A percentile compares a stretch with the other conserved stretches of the same genome.
phyloP scores from a whole-genome alignment of 2,797 vertebrate genomes.

The Uromys caudimaculatus region DNA sequence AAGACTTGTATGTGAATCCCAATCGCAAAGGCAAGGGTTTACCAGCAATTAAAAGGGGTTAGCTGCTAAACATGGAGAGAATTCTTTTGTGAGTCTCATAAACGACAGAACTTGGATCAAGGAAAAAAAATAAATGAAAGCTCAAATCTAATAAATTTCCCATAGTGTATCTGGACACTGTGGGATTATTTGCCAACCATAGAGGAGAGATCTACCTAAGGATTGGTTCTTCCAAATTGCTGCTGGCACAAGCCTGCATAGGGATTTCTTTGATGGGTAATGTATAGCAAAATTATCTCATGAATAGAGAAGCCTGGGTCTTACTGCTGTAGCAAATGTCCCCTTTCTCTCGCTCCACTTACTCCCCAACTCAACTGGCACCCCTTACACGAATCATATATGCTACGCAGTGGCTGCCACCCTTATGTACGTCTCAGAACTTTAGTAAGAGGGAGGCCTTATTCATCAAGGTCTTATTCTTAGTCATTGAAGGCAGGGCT shows the following conservation, averaged over 20 bases:
- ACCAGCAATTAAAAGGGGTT: background rate
- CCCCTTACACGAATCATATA: background rate
- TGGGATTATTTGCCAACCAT: background rate
- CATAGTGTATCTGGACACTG: background rate
- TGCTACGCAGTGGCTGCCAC: background rate
- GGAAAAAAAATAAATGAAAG: background rate
- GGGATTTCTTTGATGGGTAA: background rate
- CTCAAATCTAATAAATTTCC: slow-evolving; percentile 22
- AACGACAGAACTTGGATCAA: slow-evolving; percentile 15
- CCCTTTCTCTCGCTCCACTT: background rate
- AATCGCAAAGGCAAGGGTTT: background rate
- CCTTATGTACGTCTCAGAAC: slow-evolving; percentile 1
- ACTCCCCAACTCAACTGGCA: background rate
- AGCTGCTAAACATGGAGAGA: background rate
- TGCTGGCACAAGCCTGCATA: background rate
- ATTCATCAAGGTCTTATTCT: background rate
- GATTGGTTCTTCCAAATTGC: background rate
- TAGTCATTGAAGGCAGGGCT: background rate
- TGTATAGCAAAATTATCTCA: background rate
- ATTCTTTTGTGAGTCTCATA: background rate
- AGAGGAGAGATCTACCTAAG: background rate
- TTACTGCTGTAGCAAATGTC: background rate
- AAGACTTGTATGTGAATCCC: background rate
- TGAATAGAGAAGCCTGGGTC: background rate
- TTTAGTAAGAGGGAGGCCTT: background rate